Evolutionary conservation across 2,797 vertebrate genomes (phyloP), one percentile per base, ranked within the genome.

Genomic region (Sardinella longiceps): DNA sequence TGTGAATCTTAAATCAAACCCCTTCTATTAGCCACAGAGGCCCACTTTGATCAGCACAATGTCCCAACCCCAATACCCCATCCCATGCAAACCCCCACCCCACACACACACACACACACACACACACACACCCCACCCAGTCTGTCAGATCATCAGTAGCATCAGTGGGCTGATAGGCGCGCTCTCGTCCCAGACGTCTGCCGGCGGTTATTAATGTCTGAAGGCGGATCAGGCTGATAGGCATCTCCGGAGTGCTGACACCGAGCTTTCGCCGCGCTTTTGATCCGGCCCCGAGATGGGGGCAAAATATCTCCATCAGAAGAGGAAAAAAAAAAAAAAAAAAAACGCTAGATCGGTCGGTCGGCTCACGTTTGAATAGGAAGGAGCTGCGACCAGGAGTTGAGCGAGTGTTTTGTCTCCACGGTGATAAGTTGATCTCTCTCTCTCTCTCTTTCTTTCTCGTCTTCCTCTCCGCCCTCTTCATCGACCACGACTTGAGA

Each of bases 401-500:
- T 39, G 70, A 77, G 30, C 14, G 43, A 43, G 33, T 43, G 15
- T 77, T 77, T 23, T 70, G 63, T 77, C 37, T 77, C 33, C 0
- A 1, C 33, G 30, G 12, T 43, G 70, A 77, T 77, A 23, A 77
- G 18, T 77, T 39, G 33, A 39, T 77, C 70, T 77, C 15, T 50
- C 95, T 93, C 94, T 77, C 70, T 77, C 15, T 50, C 95, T 93
- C 94, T 93, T 91, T 23, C 70, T 20, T 20, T 77, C 58, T 66
- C 33, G 5, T 39, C 33, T 20, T 23, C 15, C 12, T 39, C 37
- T 23, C 5, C 37, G 70, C 70, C 93, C 89, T 93, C 94, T 94
- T 95, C 94, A 94, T 95, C 94, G 93, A 94, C 94, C 94, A 94
- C 37, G 15, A 43, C 39, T 77, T 77, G 70, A 77, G 70, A 43